Evolutionary conservation across 2,888 invertebrate genomes (phyloP).

Genomic region (Amorpha juglandis): DNA sequence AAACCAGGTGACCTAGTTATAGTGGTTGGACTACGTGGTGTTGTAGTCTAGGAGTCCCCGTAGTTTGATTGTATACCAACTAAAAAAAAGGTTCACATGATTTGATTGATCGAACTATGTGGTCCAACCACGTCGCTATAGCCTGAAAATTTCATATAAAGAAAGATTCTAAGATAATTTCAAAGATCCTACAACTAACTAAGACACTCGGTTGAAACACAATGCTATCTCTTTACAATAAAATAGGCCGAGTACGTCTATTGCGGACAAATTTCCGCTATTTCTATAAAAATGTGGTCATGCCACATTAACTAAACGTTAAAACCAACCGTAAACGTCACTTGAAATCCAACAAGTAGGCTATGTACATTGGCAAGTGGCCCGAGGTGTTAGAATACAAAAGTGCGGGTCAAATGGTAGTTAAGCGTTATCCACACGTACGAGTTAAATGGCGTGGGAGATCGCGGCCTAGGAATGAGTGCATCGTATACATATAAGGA

Average conservation of each 20-base stretch:
- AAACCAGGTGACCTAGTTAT: too few species aligned
- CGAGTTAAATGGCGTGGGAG: not conserved
- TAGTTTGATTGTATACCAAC: too few species aligned
- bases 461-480: not conserved
- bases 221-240: not conserved
- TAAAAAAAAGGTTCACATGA: too few species aligned
- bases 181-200: not conserved
- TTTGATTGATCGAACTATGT: too few species aligned
- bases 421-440: constrained; percentile 23
- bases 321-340: not conserved
- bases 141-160: too few species aligned
- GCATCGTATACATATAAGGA: not conserved
- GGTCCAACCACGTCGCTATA: too few species aligned
- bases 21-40: too few species aligned
- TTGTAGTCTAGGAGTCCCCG: too few species aligned
- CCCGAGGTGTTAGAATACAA: constrained; percentile 26
- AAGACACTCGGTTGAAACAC: not conserved
- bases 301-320: not conserved
- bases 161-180: too few species aligned
- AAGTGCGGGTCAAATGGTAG: constrained; percentile 19
- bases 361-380: constrained; percentile 30
- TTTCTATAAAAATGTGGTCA: constrained; percentile 21
- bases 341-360: constrained; percentile 18
- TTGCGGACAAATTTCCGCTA: not conserved
- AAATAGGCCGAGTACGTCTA: not conserved